Base-by-base conservation (phyloP, 1,140 invertebrate genomes). In the Drosophila rhopaloa region DNA sequence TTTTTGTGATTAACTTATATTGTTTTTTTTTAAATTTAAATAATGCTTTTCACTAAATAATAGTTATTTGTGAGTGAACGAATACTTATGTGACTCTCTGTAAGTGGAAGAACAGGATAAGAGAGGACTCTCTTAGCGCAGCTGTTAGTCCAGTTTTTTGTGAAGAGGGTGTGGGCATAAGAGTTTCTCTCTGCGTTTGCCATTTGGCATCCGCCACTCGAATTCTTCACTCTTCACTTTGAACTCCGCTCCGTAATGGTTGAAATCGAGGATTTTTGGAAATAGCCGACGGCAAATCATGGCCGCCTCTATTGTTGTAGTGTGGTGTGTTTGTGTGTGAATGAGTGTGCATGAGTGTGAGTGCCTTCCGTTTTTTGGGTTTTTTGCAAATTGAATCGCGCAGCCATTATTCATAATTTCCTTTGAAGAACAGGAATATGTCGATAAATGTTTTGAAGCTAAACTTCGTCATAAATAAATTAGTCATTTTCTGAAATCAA, bases 321-420 rank as follows among this genome's bases (percentile, higher is more conserved):
- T 59, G 48, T 61, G 37, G 57, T 78, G 63, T 59, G 78, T n/a
- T 55, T 66, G 32, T 9, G 19, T 56, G 43, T 27, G 14, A 24
- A 19, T 29, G 35, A 47, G 29, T 50, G 43, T 66, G 51, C n/a
- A 2, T 61, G 9, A 47, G 41, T 53, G 40, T 54, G 29, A 46
- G 76, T 55, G 44, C 56, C 38, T 60, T 46, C 63, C 59, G 72
- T 73, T 88, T 27, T 48, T 41, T 60, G 47, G 63, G 7, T 78
- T 86, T 79, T 78, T 85, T 78, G 82, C 70, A 80, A 83, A 80
- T 90, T 88, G 71, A 75, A 63, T 55, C 44, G 59, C 55, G 76
- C 83, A 80, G 90, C 86, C 90, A 91, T 91, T 91, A 89, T 75
- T 81, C 75, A 91, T 83, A 14, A 76, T 82, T 72, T 80, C 51